Percentiles rank a stretch among this genome's conserved stretches.
Conservation (phyloP, 1,140 invertebrate genomes). For the Brachionus rubens region DNA sequence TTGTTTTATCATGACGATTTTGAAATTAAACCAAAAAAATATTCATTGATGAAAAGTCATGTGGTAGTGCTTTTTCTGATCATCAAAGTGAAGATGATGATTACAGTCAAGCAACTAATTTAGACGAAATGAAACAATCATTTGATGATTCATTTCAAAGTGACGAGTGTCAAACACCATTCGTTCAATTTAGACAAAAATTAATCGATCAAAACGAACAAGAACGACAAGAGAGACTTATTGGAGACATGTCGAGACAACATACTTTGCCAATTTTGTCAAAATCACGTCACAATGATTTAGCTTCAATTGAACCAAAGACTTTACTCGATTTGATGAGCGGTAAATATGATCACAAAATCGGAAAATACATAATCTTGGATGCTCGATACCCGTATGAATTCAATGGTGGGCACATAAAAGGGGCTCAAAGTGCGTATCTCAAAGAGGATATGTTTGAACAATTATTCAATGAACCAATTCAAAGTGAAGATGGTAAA, state of each 20-base stretch:
- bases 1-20: not conserved
- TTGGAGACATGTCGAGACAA: constrained; percentile 6
- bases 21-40: not conserved
- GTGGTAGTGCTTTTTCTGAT: constrained; percentile 7
- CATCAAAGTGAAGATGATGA: not conserved
- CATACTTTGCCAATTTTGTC: constrained; percentile 1
- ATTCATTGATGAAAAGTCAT: not conserved
- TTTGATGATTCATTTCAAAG: not conserved
- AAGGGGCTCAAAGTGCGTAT: constrained; percentile 75
- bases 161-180: not conserved
- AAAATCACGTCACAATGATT: constrained; percentile 2
- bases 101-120: not conserved
- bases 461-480: constrained; percentile 60
- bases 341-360: constrained; percentile 14
- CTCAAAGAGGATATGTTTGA: constrained; percentile 71
- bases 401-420: constrained; percentile 89
- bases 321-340: constrained; percentile 17
- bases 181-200: not conserved
- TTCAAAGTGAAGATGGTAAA: constrained; percentile 56
- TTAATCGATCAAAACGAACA: not conserved
- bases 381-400: constrained; percentile 87
- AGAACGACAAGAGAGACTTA: not conserved
- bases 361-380: constrained; percentile 53
- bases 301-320: constrained; percentile 16
- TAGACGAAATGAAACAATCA: not conserved